Conservation (phyloP, 2,113 vertebrate species). For the Bos javanicus region DNA sequence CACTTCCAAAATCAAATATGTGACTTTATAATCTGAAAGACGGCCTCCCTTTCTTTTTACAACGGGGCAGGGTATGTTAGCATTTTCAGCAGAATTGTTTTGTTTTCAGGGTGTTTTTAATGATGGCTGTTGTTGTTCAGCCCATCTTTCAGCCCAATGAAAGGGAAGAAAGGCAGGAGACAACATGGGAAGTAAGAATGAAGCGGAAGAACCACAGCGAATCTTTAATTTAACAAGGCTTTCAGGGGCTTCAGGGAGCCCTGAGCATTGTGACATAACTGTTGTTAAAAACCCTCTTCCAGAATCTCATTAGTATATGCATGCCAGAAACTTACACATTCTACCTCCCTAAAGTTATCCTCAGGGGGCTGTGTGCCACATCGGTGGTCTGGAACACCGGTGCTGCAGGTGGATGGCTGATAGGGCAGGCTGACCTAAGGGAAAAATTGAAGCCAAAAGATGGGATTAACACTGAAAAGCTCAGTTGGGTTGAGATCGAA, state of each 20-base stretch:
- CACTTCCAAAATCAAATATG: neutral
- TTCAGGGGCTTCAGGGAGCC: constrained; percentile 41
- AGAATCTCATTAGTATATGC: neutral
- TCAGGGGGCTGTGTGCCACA: neutral
- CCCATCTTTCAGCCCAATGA: neutral
- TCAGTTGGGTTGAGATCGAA: constrained; percentile 11
- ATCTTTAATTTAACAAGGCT: constrained; percentile 58
- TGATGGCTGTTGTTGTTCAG: neutral
- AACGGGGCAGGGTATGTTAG: neutral
- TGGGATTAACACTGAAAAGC: constrained; percentile 38
- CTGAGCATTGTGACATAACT: constrained; percentile 8
- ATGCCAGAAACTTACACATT: constrained; percentile 9
- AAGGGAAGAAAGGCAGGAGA: neutral
- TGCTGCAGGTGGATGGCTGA: constrained; percentile 22
- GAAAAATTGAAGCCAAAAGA: constrained; percentile 32
- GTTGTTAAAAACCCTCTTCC: constrained; percentile 48
- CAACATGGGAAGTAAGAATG: constrained; percentile 1
- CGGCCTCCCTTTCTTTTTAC: neutral
- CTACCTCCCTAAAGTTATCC: neutral
- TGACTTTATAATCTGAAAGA: constrained; percentile 4
- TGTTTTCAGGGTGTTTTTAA: constrained; percentile 26
- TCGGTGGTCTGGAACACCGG: neutral
- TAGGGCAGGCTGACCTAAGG: constrained; percentile 14
- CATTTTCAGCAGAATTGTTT: neutral
- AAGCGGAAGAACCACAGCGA: neutral